These are phyloP conservation scores for Ginglymostoma cirratum DNA, from an alignment of 2,113 vertebrate genomes.

Conservation along the genomic window DNA sequence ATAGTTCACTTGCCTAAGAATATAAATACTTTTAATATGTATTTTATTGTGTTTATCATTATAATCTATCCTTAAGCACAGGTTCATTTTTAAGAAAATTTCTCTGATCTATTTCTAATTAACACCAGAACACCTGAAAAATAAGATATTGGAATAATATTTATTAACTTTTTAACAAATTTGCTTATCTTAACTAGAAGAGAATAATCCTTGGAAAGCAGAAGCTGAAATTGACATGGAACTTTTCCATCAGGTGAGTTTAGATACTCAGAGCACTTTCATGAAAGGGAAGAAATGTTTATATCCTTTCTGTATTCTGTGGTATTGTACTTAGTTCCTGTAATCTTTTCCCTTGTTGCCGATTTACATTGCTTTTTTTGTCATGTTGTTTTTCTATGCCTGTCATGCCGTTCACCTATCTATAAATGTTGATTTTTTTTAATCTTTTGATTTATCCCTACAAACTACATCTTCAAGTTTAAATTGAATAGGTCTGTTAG, in stretches of 20 bases:
- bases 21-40: neutral
- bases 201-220: constrained; percentile 81
- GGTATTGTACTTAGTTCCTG: neutral
- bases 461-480: neutral
- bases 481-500: neutral
- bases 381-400: neutral
- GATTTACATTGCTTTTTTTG: neutral
- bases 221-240: constrained; percentile 99
- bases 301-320: neutral
- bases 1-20: neutral
- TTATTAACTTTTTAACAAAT: neutral
- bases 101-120: neutral
- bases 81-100: neutral
- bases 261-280: neutral
- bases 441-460: neutral
- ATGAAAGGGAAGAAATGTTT: neutral
- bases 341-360: neutral
- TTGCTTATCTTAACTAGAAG: constrained; percentile 67
- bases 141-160: neutral
- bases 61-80: neutral
- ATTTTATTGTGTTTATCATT: neutral
- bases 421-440: neutral
- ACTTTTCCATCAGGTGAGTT: constrained; percentile 88
- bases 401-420: neutral
- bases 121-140: neutral